A percentile compares a stretch with the other conserved stretches of the same genome.
phyloP scores from a whole-genome alignment of 2,113 vertebrate genomes.

The Greenwoodochromis staneri region DNA sequence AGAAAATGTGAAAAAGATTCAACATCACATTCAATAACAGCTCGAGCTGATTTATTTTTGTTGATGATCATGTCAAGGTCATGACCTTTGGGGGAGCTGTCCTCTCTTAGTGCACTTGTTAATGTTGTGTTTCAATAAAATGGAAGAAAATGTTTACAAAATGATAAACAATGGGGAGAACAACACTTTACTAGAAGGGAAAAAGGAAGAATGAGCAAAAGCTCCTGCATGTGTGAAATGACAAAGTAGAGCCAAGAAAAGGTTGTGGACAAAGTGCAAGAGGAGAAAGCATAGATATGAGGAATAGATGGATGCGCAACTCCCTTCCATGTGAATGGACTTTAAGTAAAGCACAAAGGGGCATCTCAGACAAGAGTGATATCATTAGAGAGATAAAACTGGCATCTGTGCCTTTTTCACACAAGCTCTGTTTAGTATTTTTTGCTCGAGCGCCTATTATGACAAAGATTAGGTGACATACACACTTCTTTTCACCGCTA shows the following conservation, averaged over 20 bases:
- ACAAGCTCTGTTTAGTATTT: not conserved
- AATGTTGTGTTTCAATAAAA: not conserved
- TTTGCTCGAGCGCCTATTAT: not conserved
- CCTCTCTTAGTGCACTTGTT: not conserved
- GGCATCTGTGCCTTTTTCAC: not conserved
- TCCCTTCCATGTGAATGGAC: not conserved
- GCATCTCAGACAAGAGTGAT: not conserved
- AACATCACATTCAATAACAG: not conserved
- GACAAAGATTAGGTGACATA: not conserved
- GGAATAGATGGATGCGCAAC: not conserved
- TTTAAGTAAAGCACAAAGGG: not conserved
- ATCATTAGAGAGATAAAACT: not conserved
- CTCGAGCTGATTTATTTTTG: not conserved
- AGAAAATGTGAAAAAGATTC: not conserved
- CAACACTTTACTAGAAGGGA: not conserved
- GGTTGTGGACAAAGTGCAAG: not conserved
- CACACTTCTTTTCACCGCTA: not conserved
- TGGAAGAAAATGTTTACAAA: not conserved
- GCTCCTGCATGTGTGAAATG: fast-evolving
- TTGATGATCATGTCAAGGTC: not conserved
- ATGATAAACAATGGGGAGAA: not conserved
- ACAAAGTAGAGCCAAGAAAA: not conserved
- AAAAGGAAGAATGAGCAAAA: not conserved
- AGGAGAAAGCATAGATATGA: not conserved
- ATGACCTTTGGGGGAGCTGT: not conserved